Base-by-base conservation (phyloP, 2,888 invertebrate species). In the Catocala nupta region DNA sequence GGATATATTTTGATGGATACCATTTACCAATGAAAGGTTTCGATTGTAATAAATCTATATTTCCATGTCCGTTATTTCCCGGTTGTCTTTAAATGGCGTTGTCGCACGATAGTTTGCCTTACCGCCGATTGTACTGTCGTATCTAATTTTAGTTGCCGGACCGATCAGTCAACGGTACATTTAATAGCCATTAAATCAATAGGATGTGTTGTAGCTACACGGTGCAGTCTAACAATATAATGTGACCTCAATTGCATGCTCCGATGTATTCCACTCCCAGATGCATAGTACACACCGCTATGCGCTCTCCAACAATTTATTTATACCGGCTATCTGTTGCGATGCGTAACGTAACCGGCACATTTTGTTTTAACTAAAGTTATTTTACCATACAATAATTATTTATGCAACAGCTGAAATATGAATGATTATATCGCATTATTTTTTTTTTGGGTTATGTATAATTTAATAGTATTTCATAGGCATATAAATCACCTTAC, bases 161-260 rank as follows among this genome's bases (percentile, higher is more conserved):
- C 10, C 16, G 10, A 44, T 16, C 48, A 42, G 34, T 48, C 48
- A 50, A 5, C 16, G 43, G 45, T 36, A 39, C 39, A 13, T 51
- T 59, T 65, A 61, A 51, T 43, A 12, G 51, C 51, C 65, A 65
- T 68, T 75, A 66, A 67, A 74, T 70, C 72, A 74, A 78, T 78
- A 68, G 77, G 73, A 81, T 78, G 74, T 74, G 71, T 64, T 63
- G 63, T 66, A 64, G 72, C 71, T 70, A 59, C 45, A 59, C 43
- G 36, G 39, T 74, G 69, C 73, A 71, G 68, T 76, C 71, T 77
- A 81, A 81, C 79, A 74, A 78, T 73, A 77, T 81, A 78, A 78
- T 80, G 70, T 70, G 79, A 68, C 77, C 78, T 78, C 80, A 75
- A 84, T 85, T 81, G 78, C 75, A 76, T 71, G 80, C 72, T 75